Evolutionary conservation across 2,797 vertebrate species (phyloP).

Genomic region (Artibeus jamaicensis): DNA sequence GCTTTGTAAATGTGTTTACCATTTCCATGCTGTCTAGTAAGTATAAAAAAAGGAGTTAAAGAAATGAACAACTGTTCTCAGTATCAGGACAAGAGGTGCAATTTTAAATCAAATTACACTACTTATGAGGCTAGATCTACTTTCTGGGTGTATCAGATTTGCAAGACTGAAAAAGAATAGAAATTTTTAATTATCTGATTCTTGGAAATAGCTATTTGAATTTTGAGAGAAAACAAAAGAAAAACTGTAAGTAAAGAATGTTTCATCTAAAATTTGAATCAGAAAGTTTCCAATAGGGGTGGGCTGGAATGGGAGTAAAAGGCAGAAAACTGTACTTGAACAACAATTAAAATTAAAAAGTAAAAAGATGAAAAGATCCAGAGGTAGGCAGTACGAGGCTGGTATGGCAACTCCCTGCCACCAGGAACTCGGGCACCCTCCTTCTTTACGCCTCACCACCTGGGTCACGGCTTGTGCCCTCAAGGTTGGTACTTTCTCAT

Average conservation of each 20-base stretch:
- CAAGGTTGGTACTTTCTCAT: not conserved
- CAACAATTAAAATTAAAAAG: too few species aligned
- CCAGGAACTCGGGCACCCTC: not conserved
- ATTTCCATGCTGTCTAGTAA: slow-evolving; percentile 1
- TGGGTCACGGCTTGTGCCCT: not conserved
- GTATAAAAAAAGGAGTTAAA: not conserved
- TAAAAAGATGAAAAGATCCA: not conserved
- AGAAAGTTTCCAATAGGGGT: not conserved
- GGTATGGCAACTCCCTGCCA: not conserved
- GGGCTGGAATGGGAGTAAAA: too few species aligned
- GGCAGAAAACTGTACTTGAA: too few species aligned
- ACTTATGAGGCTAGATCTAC: slow-evolving; percentile 9
- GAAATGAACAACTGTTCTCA: slow-evolving; percentile 4
- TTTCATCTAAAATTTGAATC: not conserved
- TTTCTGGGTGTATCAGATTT: not conserved
- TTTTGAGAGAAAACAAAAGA: not conserved
- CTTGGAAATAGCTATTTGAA: not conserved
- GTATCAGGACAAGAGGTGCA: not conserved
- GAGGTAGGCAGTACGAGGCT: not conserved
- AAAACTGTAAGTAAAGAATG: not conserved
- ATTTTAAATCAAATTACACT: slow-evolving; percentile 46
- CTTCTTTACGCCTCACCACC: not conserved
- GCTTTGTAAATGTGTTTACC: not conserved
- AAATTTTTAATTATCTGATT: slow-evolving; percentile 12
- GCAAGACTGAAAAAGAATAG: not conserved